These are phyloP conservation scores for Trialeurodes vaporariorum DNA, from an alignment of 1,140 invertebrate species.

Conservation along the genomic window DNA sequence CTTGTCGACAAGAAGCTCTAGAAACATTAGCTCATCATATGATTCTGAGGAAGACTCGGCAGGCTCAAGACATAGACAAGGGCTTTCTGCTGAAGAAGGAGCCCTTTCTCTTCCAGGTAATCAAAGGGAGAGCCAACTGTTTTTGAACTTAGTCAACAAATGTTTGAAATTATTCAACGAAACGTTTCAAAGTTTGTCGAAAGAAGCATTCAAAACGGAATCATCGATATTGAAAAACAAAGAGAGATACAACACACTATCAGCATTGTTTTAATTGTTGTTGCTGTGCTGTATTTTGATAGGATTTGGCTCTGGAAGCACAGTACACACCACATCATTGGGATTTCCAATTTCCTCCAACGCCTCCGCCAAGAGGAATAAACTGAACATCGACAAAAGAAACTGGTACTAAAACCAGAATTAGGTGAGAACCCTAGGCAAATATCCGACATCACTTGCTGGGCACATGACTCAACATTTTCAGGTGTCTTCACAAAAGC, in stretches of 20 bases:
- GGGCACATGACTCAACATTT: too few relatives aligned
- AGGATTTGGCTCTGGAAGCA: constrained; percentile 48
- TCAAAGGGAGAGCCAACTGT: neutral
- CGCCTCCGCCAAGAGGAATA: constrained; percentile 20
- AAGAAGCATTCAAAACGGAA: neutral
- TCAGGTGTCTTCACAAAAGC: too few relatives aligned
- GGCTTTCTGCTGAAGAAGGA: constrained; percentile 10
- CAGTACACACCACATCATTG: constrained; percentile 65
- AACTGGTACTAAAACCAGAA: too few relatives aligned
- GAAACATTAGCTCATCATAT: constrained; percentile 30
- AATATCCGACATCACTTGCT: too few relatives aligned
- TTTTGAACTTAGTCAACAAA: neutral
- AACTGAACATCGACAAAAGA: too few relatives aligned
- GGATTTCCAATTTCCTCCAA: constrained; percentile 68
- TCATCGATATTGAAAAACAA: constrained; percentile 1
- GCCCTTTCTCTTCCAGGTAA: constrained; percentile 26
- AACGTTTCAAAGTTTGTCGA: neutral
- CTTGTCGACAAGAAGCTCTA: constrained; percentile 37
- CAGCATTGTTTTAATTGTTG: constrained; percentile 57
- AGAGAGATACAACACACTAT: constrained; percentile 27
- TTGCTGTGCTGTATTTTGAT: constrained; percentile 57
- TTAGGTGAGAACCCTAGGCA: too few relatives aligned
- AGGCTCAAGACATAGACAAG: constrained; percentile 13
- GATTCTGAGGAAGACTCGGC: neutral
- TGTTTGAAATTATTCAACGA: neutral